These are phyloP conservation scores for Dicranocentrus wangi DNA, from an alignment of 2,888 invertebrate genomes.

Conservation along the genomic window DNA sequence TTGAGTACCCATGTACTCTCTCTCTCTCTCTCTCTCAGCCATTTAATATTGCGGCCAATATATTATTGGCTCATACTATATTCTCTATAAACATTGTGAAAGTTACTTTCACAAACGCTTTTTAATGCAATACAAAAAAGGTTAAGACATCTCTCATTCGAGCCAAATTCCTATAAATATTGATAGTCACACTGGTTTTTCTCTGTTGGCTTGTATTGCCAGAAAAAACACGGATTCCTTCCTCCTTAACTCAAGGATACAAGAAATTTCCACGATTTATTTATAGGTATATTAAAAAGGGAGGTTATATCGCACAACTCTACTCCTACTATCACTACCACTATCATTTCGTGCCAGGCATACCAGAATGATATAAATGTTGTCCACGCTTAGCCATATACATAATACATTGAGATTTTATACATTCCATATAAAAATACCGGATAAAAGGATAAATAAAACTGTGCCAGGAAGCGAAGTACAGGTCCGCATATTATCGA, in stretches of 20 bases:
- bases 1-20: too few relatives aligned
- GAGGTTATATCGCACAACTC: conserved; percentile 41
- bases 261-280: conserved; percentile 54
- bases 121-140: too few relatives aligned
- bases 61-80: too few relatives aligned
- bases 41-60: too few relatives aligned
- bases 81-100: too few relatives aligned
- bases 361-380: conserved; percentile 28
- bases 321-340: conserved; percentile 4
- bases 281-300: conserved; percentile 50
- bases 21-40: too few relatives aligned
- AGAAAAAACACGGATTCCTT: neutral
- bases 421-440: too few relatives aligned
- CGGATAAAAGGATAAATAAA: conserved; percentile 55
- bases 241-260: conserved; percentile 36
- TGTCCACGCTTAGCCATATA: neutral
- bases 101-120: too few relatives aligned
- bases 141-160: too few relatives aligned
- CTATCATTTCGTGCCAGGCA: neutral
- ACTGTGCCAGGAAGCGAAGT: conserved; percentile 43
- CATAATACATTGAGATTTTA: too few relatives aligned
- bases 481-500: conserved; percentile 52
- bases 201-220: neutral
- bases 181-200: too few relatives aligned
- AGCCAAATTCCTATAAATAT: too few relatives aligned